Evolutionary conservation across 2,888 invertebrate species (phyloP), one percentile per base, ranked within the genome.

Genomic region (Chrysodeixis includens): DNA sequence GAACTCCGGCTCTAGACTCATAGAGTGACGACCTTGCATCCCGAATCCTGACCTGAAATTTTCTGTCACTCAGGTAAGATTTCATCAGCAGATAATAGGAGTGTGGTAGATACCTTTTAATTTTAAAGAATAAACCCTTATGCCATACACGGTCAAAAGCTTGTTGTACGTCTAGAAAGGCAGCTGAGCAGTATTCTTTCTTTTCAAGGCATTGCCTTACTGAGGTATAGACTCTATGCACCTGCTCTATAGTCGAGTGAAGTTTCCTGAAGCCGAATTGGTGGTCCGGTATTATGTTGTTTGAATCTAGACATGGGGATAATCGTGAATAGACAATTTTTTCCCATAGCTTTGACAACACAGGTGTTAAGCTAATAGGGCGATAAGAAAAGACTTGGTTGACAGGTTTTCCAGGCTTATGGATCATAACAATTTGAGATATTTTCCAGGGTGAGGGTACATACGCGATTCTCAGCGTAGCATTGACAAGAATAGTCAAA

Each of bases 91-190:
- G 1, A 5, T 14, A 53, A 7, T 12, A 30, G 5, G 5, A 12
- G 14, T 52, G 20, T 0, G 59, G 59, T 7, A 59, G 20, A 3
- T 4, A 5, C 1, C 8, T n/a, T 52, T n/a, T n/a, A n/a, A 59
- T 9, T 40, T 59, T 59, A 12, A 6, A 53, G 1, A 60, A 16
- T 0, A 53, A 12, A 0, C 53, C 60, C 10, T 60, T 53, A 8
- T 60, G 60, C 53, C 53, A 53, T 10, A 60, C 60, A 0, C 60
- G 22, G 7, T 44, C 56, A 26, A 56, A 56, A 5, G 56, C 56
- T 4, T 56, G 56, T 7, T 51, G 35, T 7, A 51, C 12, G 20
- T 35, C 12, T 2, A 35, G 14, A 16, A 59, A 35, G 8, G 20
- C 51, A 14, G 22, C 51, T 4, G 12, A 51, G 10, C 32, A 58